Evolutionary conservation across 2,797 vertebrate genomes (phyloP).

Genomic region (Scolopax bukidnonensis): DNA sequence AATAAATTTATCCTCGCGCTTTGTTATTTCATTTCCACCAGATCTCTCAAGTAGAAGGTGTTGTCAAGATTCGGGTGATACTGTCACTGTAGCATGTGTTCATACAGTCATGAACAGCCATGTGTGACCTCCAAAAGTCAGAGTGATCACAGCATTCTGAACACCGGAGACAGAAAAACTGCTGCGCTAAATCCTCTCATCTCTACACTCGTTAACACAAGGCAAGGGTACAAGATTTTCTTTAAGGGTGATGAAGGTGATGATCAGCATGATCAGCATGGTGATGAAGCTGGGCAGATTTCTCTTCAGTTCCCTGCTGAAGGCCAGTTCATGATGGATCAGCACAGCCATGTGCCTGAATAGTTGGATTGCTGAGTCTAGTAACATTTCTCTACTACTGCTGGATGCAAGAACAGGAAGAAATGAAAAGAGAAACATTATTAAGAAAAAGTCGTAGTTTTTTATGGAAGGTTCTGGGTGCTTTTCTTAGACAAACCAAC

Average conservation of each 20-base stretch:
- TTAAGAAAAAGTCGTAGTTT: not conserved
- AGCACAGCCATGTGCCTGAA: not conserved
- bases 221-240: not conserved
- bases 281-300: not conserved
- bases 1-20: not conserved
- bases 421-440: not conserved
- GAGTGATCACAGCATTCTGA: fast-evolving
- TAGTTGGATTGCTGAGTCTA: not conserved
- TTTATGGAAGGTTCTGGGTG: not conserved
- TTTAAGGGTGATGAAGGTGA: not conserved
- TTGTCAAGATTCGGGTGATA: not conserved
- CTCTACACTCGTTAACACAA: not conserved
- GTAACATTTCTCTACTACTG: not conserved
- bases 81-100: not conserved
- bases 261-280: not conserved
- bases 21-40: not conserved
- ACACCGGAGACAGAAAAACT: not conserved
- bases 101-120: not conserved
- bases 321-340: not conserved
- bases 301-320: not conserved
- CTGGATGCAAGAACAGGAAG: not conserved
- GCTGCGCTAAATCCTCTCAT: not conserved
- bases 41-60: not conserved
- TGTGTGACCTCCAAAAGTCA: not conserved
- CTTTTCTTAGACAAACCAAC: not conserved